These are phyloP conservation scores for Anthophora plumipes DNA, from an alignment of 2,888 invertebrate species.

Conservation along the genomic window DNA sequence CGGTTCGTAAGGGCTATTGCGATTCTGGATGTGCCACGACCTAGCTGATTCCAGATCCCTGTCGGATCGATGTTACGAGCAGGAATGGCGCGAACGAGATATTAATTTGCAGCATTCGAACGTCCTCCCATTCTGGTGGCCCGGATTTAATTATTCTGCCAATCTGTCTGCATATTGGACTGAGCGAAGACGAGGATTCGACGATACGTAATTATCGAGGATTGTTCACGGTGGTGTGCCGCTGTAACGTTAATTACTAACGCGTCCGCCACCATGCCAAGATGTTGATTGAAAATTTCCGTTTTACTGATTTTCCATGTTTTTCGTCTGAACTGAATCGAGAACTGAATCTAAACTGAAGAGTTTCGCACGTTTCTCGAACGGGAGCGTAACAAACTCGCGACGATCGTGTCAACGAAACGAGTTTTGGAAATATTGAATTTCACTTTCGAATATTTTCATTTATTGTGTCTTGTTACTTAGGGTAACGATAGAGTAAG, in stretches of 20 bases:
- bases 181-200: slow-evolving; percentile 60
- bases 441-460: too few relatives aligned
- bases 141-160: slow-evolving; percentile 71
- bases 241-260: slow-evolving; percentile 53
- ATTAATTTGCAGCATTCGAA: slow-evolving; percentile 69
- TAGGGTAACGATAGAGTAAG: too few relatives aligned
- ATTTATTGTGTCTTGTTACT: too few relatives aligned
- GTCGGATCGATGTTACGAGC: slow-evolving; percentile 60
- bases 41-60: slow-evolving; percentile 50
- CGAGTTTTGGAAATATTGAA: too few relatives aligned
- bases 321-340: background rate
- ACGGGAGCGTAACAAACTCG: too few relatives aligned
- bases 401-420: too few relatives aligned
- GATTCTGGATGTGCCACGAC: slow-evolving; percentile 49
- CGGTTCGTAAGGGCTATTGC: slow-evolving; percentile 61
- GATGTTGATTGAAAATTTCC: slow-evolving; percentile 49
- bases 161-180: slow-evolving; percentile 70
- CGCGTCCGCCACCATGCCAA: slow-evolving; percentile 21
- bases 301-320: slow-evolving; percentile 8
- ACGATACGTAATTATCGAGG: slow-evolving; percentile 66
- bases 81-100: slow-evolving; percentile 64
- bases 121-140: slow-evolving; percentile 58
- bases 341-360: too few relatives aligned
- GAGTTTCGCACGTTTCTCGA: too few relatives aligned
- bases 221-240: slow-evolving; percentile 56